A percentile compares a stretch with the other conserved stretches of the same genome.
These are phyloP conservation scores for Gallinago nigripennis DNA, from an alignment of 2,797 vertebrate genomes.

Conservation along the genomic window DNA sequence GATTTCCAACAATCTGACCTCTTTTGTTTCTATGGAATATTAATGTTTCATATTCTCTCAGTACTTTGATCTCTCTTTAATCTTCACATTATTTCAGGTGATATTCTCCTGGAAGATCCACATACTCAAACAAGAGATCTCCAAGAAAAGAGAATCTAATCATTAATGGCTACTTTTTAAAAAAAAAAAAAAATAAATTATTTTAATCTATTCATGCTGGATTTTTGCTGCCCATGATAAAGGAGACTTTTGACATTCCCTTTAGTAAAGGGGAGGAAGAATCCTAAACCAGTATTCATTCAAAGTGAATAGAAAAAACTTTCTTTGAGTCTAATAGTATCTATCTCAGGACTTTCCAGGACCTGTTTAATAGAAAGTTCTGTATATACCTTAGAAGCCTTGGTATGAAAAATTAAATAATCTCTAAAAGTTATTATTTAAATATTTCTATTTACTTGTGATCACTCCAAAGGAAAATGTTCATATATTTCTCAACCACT, in stretches of 20 bases:
- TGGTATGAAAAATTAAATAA: background rate
- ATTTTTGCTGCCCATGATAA: background rate
- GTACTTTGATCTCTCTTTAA: background rate
- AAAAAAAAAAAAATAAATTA: background rate
- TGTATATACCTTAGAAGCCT: background rate
- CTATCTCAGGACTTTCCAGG: background rate
- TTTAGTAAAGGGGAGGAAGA: background rate
- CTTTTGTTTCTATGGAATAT: background rate
- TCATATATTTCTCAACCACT: background rate
- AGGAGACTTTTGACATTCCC: background rate
- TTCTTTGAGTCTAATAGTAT: background rate
- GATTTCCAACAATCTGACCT: background rate
- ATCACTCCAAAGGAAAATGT: background rate
- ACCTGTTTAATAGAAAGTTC: background rate
- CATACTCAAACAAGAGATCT: background rate
- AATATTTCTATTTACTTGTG: background rate
- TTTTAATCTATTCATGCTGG: background rate
- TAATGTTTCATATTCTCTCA: background rate
- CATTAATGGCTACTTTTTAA: background rate
- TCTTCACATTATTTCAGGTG: background rate
- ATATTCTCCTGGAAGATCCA: background rate
- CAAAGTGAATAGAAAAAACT: background rate
- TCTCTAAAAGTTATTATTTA: background rate
- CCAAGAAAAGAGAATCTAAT: background rate
- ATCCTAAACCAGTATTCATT: background rate